Conservation (phyloP, 2,113 vertebrate species). For the Peromyscus maniculatus region DNA sequence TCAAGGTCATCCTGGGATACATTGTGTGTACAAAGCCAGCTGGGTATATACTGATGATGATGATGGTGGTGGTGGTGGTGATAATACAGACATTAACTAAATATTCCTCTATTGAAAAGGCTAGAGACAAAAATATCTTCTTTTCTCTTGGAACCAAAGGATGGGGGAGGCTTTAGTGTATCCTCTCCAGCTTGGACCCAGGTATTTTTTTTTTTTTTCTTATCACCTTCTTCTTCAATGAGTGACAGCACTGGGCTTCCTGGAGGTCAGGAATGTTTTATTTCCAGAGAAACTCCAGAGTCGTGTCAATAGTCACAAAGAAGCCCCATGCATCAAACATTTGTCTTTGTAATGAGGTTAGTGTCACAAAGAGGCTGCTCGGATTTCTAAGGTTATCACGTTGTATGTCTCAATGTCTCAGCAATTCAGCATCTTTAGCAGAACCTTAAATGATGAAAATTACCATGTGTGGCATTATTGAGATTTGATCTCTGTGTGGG, state of each 20-base stretch:
- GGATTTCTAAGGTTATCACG: neutral
- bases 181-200: neutral
- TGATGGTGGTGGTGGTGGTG: neutral
- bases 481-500: neutral
- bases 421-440: neutral
- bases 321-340: neutral
- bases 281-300: neutral
- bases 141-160: neutral
- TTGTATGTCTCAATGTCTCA: neutral
- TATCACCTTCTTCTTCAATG: neutral
- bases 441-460: conserved; percentile 15
- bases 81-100: neutral
- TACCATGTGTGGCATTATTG: neutral
- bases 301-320: neutral
- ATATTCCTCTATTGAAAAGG: neutral
- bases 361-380: neutral
- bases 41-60: neutral
- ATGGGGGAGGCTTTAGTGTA: neutral
- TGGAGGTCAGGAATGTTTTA: neutral
- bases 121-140: neutral
- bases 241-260: neutral
- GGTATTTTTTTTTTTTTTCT: neutral
- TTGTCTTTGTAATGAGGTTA: neutral
- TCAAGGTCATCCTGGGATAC: neutral
- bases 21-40: no score